phyloP scores from a whole-genome alignment of 2,888 invertebrate species.

The Endomychus coccineus region DNA sequence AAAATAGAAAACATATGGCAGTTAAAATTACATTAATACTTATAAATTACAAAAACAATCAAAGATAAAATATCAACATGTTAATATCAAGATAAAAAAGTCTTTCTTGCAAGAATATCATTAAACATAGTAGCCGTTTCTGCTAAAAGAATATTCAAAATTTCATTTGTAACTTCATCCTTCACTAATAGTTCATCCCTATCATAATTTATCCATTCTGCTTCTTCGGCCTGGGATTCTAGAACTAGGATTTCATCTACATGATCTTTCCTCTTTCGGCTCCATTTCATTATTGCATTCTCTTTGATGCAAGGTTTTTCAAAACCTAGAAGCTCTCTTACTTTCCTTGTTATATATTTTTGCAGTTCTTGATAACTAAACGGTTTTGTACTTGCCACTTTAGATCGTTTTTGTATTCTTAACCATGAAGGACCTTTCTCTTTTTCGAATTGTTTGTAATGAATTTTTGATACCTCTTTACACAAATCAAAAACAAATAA shows the following conservation, averaged over 20 bases:
- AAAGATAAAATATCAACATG: too few relatives aligned
- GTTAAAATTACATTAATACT: too few relatives aligned
- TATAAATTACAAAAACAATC: too few relatives aligned
- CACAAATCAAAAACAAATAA: constrained; percentile 57
- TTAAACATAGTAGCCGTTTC: constrained; percentile 42
- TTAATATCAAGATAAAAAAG: too few relatives aligned
- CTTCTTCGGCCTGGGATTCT: constrained; percentile 64
- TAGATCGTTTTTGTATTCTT: constrained; percentile 37
- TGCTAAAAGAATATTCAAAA: constrained; percentile 48
- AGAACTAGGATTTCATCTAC: constrained; percentile 65
- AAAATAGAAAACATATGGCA: too few relatives aligned
- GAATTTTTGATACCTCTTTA: constrained; percentile 50
- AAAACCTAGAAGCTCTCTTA: constrained; percentile 48
- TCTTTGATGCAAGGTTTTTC: constrained; percentile 48
- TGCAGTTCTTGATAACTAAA: constrained; percentile 46
- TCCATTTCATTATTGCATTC: constrained; percentile 54
- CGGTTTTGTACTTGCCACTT: constrained; percentile 42
- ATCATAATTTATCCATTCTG: constrained; percentile 67
- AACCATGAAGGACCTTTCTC: constrained; percentile 49
- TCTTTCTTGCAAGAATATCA: constrained; percentile 20
- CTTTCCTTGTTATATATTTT: constrained; percentile 47
- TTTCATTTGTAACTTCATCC: constrained; percentile 51
- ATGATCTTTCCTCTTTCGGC: constrained; percentile 57
- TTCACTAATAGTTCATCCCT: constrained; percentile 63
- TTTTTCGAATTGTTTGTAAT: constrained; percentile 44